Percentiles rank a stretch among this genome's conserved stretches.
phyloP scores from a whole-genome alignment of 1,140 invertebrate species.

The Parasteatoda tepidariorum region DNA sequence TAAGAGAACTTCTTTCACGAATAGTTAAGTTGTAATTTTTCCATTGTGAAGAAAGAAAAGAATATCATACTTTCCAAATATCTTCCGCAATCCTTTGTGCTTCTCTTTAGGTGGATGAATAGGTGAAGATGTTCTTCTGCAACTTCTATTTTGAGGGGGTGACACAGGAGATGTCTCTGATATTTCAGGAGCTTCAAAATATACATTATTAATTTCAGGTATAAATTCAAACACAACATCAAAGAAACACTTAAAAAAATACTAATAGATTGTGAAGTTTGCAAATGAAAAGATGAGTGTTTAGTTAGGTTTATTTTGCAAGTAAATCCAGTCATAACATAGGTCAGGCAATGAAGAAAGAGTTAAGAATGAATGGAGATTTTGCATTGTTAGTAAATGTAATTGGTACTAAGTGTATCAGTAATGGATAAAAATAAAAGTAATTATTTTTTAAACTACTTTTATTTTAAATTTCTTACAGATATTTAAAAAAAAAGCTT shows the following conservation, averaged over 20 bases:
- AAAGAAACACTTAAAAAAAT: background rate
- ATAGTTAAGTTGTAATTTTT: too few species aligned
- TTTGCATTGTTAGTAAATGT: background rate
- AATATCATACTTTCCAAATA: slow-evolving; percentile 76
- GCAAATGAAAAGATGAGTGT: background rate
- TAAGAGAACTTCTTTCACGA: too few species aligned
- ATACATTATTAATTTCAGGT: background rate
- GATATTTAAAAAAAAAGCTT: too few species aligned
- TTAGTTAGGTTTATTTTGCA: background rate
- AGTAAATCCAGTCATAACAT: background rate
- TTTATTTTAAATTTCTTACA: background rate
- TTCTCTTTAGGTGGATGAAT: slow-evolving; percentile 25
- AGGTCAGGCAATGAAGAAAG: background rate
- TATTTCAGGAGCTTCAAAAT: slow-evolving; percentile 16
- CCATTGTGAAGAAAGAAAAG: too few species aligned
- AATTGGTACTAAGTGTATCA: background rate
- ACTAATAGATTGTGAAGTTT: background rate
- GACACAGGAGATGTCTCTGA: background rate
- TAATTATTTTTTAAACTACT: background rate
- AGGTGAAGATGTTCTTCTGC: slow-evolving; percentile 7
- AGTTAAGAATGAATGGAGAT: background rate
- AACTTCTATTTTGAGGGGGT: background rate
- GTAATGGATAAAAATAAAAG: background rate
- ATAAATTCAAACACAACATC: background rate
- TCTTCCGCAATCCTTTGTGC: slow-evolving; percentile 74